These are phyloP conservation scores for Spea hammondii DNA, from an alignment of 2,797 vertebrate species.

Conservation along the genomic window DNA sequence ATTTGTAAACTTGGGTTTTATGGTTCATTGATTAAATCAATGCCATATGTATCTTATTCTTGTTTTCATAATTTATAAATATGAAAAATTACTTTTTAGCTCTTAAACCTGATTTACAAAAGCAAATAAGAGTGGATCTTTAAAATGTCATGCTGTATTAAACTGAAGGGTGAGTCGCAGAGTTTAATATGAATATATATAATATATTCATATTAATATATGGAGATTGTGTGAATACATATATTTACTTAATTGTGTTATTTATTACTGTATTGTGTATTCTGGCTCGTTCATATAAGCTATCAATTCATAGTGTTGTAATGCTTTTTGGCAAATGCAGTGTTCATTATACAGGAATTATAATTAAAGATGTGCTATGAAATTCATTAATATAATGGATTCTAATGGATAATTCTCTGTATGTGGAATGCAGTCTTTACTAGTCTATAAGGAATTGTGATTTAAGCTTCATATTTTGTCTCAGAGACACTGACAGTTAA, in stretches of 20 bases:
- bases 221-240: background rate
- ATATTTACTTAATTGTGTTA: background rate
- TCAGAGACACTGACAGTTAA: slow-evolving; percentile 32
- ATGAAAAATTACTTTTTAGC: too few species aligned
- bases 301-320: slow-evolving; percentile 24
- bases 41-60: too few species aligned
- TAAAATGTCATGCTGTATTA: background rate
- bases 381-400: slow-evolving; percentile 34
- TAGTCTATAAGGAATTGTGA: slow-evolving; percentile 36
- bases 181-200: background rate
- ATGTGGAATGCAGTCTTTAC: slow-evolving; percentile 38
- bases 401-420: background rate
- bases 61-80: too few species aligned
- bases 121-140: background rate
- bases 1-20: too few species aligned
- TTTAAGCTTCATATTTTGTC: slow-evolving; percentile 28
- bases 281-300: slow-evolving; percentile 28
- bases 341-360: slow-evolving; percentile 7
- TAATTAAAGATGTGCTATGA: slow-evolving; percentile 27
- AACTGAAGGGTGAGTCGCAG: background rate
- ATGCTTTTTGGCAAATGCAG: slow-evolving; percentile 5
- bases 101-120: background rate
- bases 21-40: too few species aligned
- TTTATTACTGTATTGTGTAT: background rate
- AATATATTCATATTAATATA: too few species aligned